phyloP scores from a whole-genome alignment of 2,888 invertebrate genomes.

The Lycophotia porphyrea region DNA sequence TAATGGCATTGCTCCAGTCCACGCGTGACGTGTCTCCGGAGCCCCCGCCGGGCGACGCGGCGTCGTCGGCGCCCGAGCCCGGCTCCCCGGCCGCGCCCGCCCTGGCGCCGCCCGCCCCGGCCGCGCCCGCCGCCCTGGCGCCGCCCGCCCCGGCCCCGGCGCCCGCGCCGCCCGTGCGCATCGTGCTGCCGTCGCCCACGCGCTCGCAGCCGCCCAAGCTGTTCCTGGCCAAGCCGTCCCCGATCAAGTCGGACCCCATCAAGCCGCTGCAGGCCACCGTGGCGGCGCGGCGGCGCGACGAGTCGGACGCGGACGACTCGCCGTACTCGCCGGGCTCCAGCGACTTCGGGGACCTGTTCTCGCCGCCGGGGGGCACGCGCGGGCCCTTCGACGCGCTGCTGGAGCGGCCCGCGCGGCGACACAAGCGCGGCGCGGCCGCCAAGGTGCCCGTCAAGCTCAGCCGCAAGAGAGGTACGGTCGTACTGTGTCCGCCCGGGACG shows the following conservation, averaged over 20 bases:
- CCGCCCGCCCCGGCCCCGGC: slow-evolving; percentile 70
- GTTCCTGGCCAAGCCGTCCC: slow-evolving; percentile 87
- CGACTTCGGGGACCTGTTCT: slow-evolving; percentile 96
- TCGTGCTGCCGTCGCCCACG: slow-evolving; percentile 88
- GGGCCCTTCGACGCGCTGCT: slow-evolving; percentile 90
- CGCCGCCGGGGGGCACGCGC: slow-evolving; percentile 91
- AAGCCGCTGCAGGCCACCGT: slow-evolving; percentile 86
- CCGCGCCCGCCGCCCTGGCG: slow-evolving; percentile 53
- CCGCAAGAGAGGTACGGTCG: slow-evolving; percentile 88
- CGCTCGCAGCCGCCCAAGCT: slow-evolving; percentile 88
- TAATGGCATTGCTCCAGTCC: slow-evolving; percentile 90
- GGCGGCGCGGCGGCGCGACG: slow-evolving; percentile 69
- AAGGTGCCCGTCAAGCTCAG: slow-evolving; percentile 82
- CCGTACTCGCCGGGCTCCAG: slow-evolving; percentile 97
- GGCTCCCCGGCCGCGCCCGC: slow-evolving; percentile 58
- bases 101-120: slow-evolving; percentile 68
- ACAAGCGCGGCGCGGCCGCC: slow-evolving; percentile 74
- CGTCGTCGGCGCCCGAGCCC: slow-evolving; percentile 75
- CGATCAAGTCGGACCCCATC: slow-evolving; percentile 90
- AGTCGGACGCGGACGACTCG: slow-evolving; percentile 90
- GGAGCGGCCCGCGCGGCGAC: slow-evolving; percentile 92
- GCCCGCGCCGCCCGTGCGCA: slow-evolving; percentile 76
- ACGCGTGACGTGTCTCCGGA: slow-evolving; percentile 86
- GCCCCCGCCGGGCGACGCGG: slow-evolving; percentile 81
- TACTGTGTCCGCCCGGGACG: too few species aligned